These are phyloP conservation scores for Lathamus discolor DNA, from an alignment of 2,113 vertebrate genomes.

Conservation along the genomic window DNA sequence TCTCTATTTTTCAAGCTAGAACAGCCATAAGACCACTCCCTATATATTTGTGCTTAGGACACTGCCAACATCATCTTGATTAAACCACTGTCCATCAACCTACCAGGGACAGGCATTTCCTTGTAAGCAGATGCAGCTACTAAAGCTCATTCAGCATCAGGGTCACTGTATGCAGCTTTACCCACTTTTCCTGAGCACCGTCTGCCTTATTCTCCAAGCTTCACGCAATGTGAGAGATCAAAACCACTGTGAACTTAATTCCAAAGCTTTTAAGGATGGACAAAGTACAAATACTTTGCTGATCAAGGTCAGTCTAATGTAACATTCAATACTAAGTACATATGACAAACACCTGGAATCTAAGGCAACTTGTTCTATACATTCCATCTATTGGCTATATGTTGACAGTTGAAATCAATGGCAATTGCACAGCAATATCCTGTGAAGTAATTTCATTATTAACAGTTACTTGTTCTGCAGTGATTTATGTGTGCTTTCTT, in stretches of 20 bases:
- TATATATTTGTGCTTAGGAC: rapidly evolving
- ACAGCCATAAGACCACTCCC: no score
- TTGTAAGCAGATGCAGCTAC: not conserved
- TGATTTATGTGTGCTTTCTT: not conserved
- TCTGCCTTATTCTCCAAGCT: not conserved
- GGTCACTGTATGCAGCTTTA: rapidly evolving
- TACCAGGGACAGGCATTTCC: not conserved
- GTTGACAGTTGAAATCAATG: not conserved
- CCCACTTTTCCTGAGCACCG: not conserved
- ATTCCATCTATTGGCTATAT: not conserved
- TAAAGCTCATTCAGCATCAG: not conserved
- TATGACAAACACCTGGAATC: not conserved
- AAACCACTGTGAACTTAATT: not conserved
- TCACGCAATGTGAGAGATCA: not conserved
- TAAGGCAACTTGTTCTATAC: not conserved
- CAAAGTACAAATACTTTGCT: not conserved
- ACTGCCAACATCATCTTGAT: not conserved
- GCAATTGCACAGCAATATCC: not conserved
- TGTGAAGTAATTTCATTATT: not conserved
- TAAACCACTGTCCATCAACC: not conserved
- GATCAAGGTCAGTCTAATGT: not conserved
- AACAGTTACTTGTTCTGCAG: not conserved
- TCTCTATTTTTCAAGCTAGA: not conserved
- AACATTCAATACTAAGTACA: not conserved
- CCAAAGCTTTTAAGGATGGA: not conserved